A percentile compares a stretch with the other conserved stretches of the same genome.
Evolutionary conservation across 2,797 vertebrate genomes (phyloP).

Genomic region (Botia almorhae): DNA sequence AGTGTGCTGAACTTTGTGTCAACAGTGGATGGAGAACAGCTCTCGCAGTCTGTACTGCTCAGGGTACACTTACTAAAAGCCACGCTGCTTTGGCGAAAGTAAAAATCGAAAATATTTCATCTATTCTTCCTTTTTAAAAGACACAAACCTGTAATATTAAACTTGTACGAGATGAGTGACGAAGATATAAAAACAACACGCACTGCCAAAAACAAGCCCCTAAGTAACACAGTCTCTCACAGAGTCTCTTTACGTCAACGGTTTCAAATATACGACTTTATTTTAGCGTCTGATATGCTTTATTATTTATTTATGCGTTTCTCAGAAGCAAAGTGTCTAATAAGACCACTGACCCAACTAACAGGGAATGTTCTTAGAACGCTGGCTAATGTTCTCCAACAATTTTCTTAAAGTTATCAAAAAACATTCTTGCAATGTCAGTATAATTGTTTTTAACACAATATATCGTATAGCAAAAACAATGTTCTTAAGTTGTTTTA

Average conservation of each 20-base stretch:
- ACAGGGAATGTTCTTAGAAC: too few species aligned
- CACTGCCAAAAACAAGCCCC: neutral
- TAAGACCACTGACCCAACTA: neutral
- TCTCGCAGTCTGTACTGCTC: neutral
- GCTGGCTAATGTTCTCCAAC: too few species aligned
- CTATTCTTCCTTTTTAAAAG: conserved; percentile 1
- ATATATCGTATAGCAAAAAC: too few species aligned
- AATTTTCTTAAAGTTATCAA: too few species aligned
- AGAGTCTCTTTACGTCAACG: neutral
- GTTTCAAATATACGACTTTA: neutral
- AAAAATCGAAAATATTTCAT: neutral
- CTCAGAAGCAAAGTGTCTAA: neutral
- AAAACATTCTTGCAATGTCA: too few species aligned
- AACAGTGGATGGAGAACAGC: conserved; percentile 43
- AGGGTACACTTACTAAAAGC: conserved; percentile 29
- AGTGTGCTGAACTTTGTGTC: conserved; percentile 49
- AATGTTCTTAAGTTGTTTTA: too few species aligned
- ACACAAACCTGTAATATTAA: conserved; percentile 11
- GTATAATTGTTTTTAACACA: too few species aligned
- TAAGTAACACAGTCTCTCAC: conserved; percentile 26
- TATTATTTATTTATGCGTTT: neutral
- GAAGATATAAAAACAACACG: neutral
- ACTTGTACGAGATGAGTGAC: conserved; percentile 16
- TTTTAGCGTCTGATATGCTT: neutral
- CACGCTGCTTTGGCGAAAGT: neutral